These are phyloP conservation scores for Cosmorhoe ocellata DNA, from an alignment of 2,888 invertebrate species.

Conservation along the genomic window DNA sequence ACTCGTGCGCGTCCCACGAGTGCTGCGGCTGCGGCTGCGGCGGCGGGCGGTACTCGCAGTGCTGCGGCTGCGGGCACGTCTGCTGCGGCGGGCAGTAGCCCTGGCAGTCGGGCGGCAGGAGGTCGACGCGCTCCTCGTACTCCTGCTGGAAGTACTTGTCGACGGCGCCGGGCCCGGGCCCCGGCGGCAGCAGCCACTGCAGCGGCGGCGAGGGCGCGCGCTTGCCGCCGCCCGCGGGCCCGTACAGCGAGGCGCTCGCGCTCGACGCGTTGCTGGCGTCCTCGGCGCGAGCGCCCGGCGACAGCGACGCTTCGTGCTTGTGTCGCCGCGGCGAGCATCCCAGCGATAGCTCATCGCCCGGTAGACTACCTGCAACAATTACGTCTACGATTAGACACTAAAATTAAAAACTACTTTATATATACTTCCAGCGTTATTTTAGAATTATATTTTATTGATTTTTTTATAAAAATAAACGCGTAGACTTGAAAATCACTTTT, in stretches of 20 bases:
- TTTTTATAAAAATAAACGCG: too few species aligned
- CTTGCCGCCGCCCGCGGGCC: constrained; percentile 68
- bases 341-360: constrained; percentile 90
- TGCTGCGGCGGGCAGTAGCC: constrained; percentile 74
- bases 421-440: too few species aligned
- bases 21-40: constrained; percentile 84
- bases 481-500: too few species aligned
- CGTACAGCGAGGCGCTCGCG: constrained; percentile 84
- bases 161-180: constrained; percentile 85
- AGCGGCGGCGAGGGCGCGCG: constrained; percentile 80
- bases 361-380: constrained; percentile 87
- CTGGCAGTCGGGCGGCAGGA: constrained; percentile 77
- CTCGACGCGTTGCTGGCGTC: constrained; percentile 88
- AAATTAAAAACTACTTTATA: not conserved
- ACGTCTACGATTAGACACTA: constrained; percentile 22
- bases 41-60: constrained; percentile 86
- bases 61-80: constrained; percentile 64
- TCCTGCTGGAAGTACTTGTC: constrained; percentile 85
- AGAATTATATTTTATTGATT: too few species aligned
- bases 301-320: constrained; percentile 85
- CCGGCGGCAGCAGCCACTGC: constrained; percentile 88
- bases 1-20: constrained; percentile 86
- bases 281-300: constrained; percentile 87
- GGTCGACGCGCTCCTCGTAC: constrained; percentile 86
- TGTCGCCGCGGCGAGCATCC: constrained; percentile 81